Conservation (phyloP, 1,140 invertebrate species). For the Lasioglossum albipes region DNA sequence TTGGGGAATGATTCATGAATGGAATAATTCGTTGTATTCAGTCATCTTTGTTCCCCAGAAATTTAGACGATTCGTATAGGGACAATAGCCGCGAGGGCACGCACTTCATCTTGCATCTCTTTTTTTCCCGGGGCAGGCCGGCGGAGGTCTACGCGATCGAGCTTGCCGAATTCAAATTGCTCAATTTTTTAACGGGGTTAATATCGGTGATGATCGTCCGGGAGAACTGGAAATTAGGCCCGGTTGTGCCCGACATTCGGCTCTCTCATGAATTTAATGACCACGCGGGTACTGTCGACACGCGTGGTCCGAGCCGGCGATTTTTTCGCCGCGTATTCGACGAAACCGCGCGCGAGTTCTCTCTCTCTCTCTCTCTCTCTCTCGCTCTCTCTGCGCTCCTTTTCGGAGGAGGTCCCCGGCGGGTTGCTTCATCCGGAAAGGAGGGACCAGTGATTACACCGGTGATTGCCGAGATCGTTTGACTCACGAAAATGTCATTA, state of each 20-base stretch:
- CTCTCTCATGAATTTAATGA: conserved; percentile 40
- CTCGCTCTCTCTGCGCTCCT: conserved; percentile 29
- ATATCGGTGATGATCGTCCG: not conserved
- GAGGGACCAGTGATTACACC: conserved; percentile 66
- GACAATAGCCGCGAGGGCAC: too few relatives aligned
- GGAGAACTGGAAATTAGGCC: not conserved
- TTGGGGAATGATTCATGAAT: too few relatives aligned
- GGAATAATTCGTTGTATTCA: too few relatives aligned
- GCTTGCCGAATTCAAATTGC: not conserved
- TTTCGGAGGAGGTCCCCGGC: conserved; percentile 48
- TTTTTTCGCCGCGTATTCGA: conserved; percentile 39
- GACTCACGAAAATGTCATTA: conserved; percentile 77
- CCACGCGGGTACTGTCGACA: conserved; percentile 21
- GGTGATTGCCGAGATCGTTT: conserved; percentile 69
- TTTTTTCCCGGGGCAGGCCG: too few relatives aligned
- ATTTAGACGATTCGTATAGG: too few relatives aligned
- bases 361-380: not conserved
- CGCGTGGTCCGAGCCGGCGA: conserved; percentile 39
- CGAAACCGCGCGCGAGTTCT: conserved; percentile 14
- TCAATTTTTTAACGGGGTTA: not conserved
- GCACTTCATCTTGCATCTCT: too few relatives aligned
- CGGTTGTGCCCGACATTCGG: not conserved
- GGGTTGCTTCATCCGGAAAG: conserved; percentile 70
- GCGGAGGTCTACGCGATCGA: too few relatives aligned
- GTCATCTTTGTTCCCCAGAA: too few relatives aligned